These are phyloP conservation scores for Agrochola circellaris DNA, from an alignment of 2,888 invertebrate species.

Conservation along the genomic window DNA sequence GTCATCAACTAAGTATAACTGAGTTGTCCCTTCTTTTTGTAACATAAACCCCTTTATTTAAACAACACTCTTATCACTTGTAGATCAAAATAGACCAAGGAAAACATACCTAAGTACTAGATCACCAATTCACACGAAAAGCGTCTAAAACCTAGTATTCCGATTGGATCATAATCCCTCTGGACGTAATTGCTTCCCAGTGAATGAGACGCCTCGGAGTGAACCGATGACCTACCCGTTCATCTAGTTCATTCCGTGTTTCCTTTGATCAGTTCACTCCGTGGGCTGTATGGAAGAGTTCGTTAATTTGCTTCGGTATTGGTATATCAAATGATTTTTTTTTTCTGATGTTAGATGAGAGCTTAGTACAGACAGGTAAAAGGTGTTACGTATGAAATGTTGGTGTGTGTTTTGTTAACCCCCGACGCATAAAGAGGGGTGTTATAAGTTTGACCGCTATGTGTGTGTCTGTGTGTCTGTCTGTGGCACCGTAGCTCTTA, in stretches of 20 bases:
- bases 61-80: background rate
- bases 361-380: background rate
- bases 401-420: background rate
- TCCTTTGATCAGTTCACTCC: constrained; percentile 44
- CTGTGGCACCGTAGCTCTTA: too few species aligned
- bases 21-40: background rate
- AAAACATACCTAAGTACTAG: constrained; percentile 8
- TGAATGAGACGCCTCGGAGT: constrained; percentile 41
- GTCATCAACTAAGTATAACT: background rate
- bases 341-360: background rate
- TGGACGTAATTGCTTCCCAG: constrained; percentile 52
- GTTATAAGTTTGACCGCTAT: too few species aligned
- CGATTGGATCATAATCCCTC: constrained; percentile 48
- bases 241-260: constrained; percentile 42
- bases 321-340: constrained; percentile 3
- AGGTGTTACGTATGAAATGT: background rate
- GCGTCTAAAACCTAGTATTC: constrained; percentile 23
- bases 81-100: background rate
- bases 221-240: constrained; percentile 52
- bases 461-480: too few species aligned
- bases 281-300: constrained; percentile 15
- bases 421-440: too few species aligned
- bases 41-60: background rate
- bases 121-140: constrained; percentile 13
- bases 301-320: constrained; percentile 28